Conservation (phyloP, 2,797 vertebrate genomes). For the Sebastes cheni region DNA sequence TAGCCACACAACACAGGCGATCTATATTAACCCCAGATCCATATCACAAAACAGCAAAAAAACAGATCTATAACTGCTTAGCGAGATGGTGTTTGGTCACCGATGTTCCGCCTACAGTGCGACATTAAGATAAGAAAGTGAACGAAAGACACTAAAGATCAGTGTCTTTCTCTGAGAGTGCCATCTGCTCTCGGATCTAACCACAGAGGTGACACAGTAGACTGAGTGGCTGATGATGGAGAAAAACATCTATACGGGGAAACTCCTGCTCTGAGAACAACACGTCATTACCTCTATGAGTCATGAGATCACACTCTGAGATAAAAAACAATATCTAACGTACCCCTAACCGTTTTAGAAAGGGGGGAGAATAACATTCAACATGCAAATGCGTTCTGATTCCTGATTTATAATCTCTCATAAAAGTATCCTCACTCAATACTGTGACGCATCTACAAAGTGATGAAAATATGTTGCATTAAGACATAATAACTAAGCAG, state of each 20-base stretch:
- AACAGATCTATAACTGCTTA: conserved; percentile 15
- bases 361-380: background rate
- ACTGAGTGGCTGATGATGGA: conserved; percentile 13
- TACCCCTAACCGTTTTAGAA: background rate
- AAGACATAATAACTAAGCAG: background rate
- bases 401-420: background rate
- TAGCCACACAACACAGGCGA: conserved; percentile 24
- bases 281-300: conserved; percentile 16
- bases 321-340: conserved; percentile 11
- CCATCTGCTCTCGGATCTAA: conserved; percentile 21
- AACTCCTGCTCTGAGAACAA: conserved; percentile 38
- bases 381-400: conserved; percentile 2
- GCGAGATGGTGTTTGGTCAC: background rate
- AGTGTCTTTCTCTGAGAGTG: background rate
- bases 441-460: background rate
- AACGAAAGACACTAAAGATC: background rate
- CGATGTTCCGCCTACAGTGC: background rate
- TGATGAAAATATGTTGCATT: conserved; percentile 19
- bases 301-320: conserved; percentile 28
- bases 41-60: conserved; percentile 33
- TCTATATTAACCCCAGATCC: conserved; percentile 54
- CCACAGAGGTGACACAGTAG: conserved; percentile 1
- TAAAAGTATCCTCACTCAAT: background rate
- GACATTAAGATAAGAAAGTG: background rate
- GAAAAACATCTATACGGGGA: conserved; percentile 12